phyloP scores from a whole-genome alignment of 1,140 invertebrate genomes.

The Drosophila cardini region DNA sequence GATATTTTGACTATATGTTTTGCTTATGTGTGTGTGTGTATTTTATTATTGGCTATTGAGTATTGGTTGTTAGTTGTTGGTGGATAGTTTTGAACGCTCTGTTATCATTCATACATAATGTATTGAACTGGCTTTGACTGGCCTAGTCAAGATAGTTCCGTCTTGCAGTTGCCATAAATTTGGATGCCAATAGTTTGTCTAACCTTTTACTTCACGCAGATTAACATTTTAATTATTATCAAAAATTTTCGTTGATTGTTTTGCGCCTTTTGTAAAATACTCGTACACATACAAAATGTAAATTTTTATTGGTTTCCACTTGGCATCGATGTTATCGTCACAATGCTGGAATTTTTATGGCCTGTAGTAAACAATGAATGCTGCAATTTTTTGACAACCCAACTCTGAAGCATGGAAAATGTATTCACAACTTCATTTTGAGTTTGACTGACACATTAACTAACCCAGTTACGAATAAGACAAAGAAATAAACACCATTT shows the following conservation, averaged over 20 bases:
- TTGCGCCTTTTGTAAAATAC: conserved; percentile 45
- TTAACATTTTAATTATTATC: conserved; percentile 83
- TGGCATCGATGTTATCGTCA: conserved; percentile 40
- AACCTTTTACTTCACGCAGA: conserved; percentile 83
- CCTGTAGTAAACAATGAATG: conserved; percentile 52
- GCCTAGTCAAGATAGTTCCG: conserved; percentile 62
- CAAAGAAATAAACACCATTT: background rate
- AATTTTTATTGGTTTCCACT: conserved; percentile 76
- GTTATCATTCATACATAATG: conserved; percentile 79
- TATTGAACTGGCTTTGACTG: conserved; percentile 45
- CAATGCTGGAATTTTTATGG: conserved; percentile 68
- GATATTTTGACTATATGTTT: conserved; percentile 21
- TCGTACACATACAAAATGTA: conserved; percentile 51
- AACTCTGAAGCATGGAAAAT: conserved; percentile 13
- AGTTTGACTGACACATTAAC: conserved; percentile 16
- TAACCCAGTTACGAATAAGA: background rate
- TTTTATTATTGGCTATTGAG: conserved; percentile 41
- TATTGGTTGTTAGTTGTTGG: conserved; percentile 55
- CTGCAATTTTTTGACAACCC: conserved; percentile 51
- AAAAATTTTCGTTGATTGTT: conserved; percentile 69
- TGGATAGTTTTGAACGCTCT: conserved; percentile 42
- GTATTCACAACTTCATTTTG: conserved; percentile 19
- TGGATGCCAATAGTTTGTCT: conserved; percentile 78
- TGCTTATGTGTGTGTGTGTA: background rate
- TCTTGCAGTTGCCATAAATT: conserved; percentile 81